Evolutionary conservation across 2,888 invertebrate species (phyloP).

Genomic region (Neelides folsomi): DNA sequence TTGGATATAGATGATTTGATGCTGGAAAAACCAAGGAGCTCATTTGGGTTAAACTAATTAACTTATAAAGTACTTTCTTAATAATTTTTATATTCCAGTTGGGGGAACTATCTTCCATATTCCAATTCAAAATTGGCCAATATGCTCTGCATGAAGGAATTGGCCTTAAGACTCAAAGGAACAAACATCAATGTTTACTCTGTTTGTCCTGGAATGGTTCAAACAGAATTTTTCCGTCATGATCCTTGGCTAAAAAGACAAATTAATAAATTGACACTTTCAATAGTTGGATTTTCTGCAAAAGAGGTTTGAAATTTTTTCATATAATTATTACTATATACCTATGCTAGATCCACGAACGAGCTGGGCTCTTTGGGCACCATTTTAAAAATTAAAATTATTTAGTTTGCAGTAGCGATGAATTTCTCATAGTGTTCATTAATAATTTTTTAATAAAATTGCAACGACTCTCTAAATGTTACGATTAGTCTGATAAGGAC

Average conservation of each 20-base stretch:
- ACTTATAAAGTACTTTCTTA: too few species aligned
- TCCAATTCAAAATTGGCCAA: conserved; percentile 35
- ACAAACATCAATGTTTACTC: conserved; percentile 31
- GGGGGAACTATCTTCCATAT: conserved; percentile 30
- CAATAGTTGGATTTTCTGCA: conserved; percentile 10
- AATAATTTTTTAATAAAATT: too few species aligned
- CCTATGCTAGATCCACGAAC: too few species aligned
- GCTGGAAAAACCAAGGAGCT: conserved; percentile 19
- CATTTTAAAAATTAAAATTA: too few species aligned
- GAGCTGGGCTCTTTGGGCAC: too few species aligned
- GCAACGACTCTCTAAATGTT: too few species aligned
- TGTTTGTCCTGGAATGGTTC: conserved; percentile 36
- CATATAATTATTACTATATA: background rate
- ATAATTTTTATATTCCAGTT: background rate
- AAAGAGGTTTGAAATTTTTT: conserved; percentile 16
- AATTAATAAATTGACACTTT: conserved; percentile 2
- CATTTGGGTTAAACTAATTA: background rate
- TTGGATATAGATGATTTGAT: conserved; percentile 32
- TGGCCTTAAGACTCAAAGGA: conserved; percentile 27
- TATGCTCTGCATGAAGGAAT: conserved; percentile 33
- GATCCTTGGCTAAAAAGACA: conserved; percentile 6
- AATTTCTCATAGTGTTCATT: too few species aligned
- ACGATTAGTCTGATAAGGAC: too few species aligned
- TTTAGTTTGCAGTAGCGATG: too few species aligned
- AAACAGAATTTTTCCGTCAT: conserved; percentile 36